phyloP scores from a whole-genome alignment of 64 coral and sea anemone genomes.

The Astreopora myriophthalma region DNA sequence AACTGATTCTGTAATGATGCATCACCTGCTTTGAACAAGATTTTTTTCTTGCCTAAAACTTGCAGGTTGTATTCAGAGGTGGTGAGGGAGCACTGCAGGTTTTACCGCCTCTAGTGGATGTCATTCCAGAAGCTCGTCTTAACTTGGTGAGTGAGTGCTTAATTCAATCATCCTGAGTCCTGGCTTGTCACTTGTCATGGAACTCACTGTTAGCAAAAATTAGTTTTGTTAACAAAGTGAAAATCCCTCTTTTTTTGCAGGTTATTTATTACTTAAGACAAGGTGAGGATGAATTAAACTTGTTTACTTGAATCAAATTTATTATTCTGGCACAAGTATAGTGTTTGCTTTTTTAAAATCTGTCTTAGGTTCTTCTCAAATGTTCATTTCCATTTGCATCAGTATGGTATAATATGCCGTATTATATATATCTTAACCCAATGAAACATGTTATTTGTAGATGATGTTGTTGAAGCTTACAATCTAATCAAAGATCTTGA shows the following conservation, averaged over 20 bases:
- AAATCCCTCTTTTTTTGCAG: constrained; percentile 46
- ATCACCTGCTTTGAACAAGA: too few species aligned
- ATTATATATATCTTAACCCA: too few species aligned
- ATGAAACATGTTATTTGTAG: constrained; percentile 1
- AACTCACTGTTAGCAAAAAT: too few species aligned
- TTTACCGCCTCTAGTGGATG: constrained; percentile 93
- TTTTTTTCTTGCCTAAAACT: not conserved
- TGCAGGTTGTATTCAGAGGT: constrained; percentile 93
- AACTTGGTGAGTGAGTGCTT: constrained; percentile 94
- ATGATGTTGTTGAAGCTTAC: constrained; percentile 99
- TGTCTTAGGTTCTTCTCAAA: too few species aligned
- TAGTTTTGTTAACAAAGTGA: not conserved
- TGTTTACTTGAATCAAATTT: too few species aligned
- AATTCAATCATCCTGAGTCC: too few species aligned
- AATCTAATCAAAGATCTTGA: constrained; percentile 98
- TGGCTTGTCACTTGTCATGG: too few species aligned
- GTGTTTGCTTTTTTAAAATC: too few species aligned
- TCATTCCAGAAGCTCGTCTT: constrained; percentile 94
- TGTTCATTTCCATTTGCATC: too few species aligned
- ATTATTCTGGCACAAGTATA: too few species aligned
- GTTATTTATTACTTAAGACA: constrained; percentile 98
- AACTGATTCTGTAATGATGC: too few species aligned
- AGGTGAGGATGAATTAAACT: constrained; percentile 55
- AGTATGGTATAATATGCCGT: too few species aligned
- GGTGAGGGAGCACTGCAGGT: constrained; percentile 97